phyloP scores from a whole-genome alignment of 53 echinoderm and acorn worm genomes.

The Holothuria leucospilota region DNA sequence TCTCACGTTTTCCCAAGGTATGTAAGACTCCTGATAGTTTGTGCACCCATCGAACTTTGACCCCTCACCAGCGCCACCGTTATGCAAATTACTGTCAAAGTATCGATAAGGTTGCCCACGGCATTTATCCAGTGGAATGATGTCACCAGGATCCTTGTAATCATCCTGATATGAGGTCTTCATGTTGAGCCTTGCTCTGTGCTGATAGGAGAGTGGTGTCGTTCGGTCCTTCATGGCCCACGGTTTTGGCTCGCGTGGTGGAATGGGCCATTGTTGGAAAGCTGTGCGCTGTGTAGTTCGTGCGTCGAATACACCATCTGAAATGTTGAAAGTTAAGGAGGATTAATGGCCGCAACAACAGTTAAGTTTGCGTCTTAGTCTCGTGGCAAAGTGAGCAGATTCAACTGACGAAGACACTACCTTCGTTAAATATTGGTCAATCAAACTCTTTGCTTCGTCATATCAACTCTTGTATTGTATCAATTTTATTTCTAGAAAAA shows the following conservation, averaged over 20 bases:
- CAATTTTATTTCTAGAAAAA: no score
- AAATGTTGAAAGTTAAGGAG: not conserved
- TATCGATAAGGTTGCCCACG: slow-evolving; percentile 75
- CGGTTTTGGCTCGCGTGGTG: slow-evolving; percentile 50
- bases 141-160: slow-evolving; percentile 62
- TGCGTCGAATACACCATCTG: slow-evolving; percentile 80
- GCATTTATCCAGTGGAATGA: slow-evolving; percentile 78
- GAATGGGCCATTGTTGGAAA: slow-evolving; percentile 85
- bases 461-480: not conserved
- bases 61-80: slow-evolving; percentile 56
- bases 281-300: slow-evolving; percentile 88
- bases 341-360: not conserved
- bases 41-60: slow-evolving; percentile 76
- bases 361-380: not conserved
- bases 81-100: slow-evolving; percentile 67
- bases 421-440: not conserved
- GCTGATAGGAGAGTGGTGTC: slow-evolving; percentile 58
- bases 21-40: slow-evolving; percentile 73
- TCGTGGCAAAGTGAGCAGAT: no score
- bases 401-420: not conserved
- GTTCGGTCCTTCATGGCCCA: slow-evolving; percentile 74
- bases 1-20: slow-evolving; percentile 79
- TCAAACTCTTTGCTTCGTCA: not conserved
- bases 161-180: slow-evolving; percentile 84
- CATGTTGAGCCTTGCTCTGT: slow-evolving; percentile 69